Evolutionary conservation across 2,888 invertebrate genomes (phyloP).

Genomic region (Pheosia tremula): DNA sequence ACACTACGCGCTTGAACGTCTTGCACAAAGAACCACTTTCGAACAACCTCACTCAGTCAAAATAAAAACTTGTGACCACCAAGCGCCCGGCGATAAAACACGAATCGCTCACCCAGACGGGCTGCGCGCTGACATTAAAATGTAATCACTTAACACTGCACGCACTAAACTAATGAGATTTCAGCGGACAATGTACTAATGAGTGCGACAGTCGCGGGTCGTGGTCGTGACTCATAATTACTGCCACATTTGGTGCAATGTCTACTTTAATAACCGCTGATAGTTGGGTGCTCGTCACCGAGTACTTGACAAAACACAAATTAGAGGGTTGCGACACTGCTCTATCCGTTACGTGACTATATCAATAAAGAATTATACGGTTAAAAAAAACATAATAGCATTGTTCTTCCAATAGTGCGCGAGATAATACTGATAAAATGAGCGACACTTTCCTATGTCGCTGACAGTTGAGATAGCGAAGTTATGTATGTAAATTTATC

Average conservation of each 20-base stretch:
- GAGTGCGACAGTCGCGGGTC: conserved; percentile 69
- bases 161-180: conserved; percentile 81
- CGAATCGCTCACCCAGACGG: conserved; percentile 61
- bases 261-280: conserved; percentile 54
- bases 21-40: conserved; percentile 60
- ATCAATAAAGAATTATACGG: conserved; percentile 34
- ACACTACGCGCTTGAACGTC: conserved; percentile 49
- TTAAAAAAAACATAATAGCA: conserved; percentile 44
- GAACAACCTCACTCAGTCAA: conserved; percentile 53
- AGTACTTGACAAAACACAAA: conserved; percentile 42
- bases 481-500: conserved; percentile 78
- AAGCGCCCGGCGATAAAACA: conserved; percentile 60
- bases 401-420: conserved; percentile 55
- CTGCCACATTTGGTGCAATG: conserved; percentile 66
- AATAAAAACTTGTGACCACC: conserved; percentile 58
- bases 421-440: conserved; percentile 71
- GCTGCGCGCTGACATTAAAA: conserved; percentile 66
- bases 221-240: conserved; percentile 74
- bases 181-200: conserved; percentile 76
- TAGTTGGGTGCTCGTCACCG: conserved; percentile 32
- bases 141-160: conserved; percentile 80
- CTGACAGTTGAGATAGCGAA: conserved; percentile 69
- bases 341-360: conserved; percentile 44
- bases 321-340: conserved; percentile 41
- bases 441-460: conserved; percentile 69